phyloP scores from a whole-genome alignment of 2,888 invertebrate species.

The Corbicula japonica region DNA sequence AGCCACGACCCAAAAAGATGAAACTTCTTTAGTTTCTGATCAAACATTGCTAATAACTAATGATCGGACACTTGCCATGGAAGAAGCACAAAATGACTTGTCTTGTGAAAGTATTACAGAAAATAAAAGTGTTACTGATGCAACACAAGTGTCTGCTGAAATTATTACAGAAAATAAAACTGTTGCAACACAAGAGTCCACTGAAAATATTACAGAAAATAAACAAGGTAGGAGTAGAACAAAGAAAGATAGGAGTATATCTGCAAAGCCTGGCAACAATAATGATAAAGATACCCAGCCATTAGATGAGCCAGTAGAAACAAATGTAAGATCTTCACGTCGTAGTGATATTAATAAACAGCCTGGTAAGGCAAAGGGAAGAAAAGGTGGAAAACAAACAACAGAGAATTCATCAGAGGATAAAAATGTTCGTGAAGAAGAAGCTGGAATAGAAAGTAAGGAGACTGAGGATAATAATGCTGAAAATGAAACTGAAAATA shows the following conservation, averaged over 20 bases:
- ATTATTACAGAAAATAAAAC: background rate
- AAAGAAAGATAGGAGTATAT: background rate
- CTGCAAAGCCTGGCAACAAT: background rate
- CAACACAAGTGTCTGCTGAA: background rate
- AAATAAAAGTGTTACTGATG: background rate
- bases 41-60: too few species aligned
- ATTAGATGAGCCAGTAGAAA: conserved; percentile 10
- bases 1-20: too few species aligned
- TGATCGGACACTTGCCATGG: too few species aligned
- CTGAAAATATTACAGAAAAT: conserved; percentile 21
- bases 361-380: too few species aligned
- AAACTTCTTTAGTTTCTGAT: too few species aligned
- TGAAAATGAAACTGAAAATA: conserved; percentile 1
- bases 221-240: conserved; percentile 7
- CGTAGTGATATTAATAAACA: too few species aligned
- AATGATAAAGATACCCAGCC: background rate
- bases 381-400: background rate
- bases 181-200: background rate
- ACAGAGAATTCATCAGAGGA: background rate
- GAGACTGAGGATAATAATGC: background rate
- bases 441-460: background rate
- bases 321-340: too few species aligned
- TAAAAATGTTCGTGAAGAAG: background rate
- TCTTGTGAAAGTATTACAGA: background rate
- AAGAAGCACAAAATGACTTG: too few species aligned